A percentile compares a stretch with the other conserved stretches of the same genome.
These are phyloP conservation scores for Parapristionchus giblindavisi DNA, from an alignment of 2,888 invertebrate genomes.

Conservation along the genomic window DNA sequence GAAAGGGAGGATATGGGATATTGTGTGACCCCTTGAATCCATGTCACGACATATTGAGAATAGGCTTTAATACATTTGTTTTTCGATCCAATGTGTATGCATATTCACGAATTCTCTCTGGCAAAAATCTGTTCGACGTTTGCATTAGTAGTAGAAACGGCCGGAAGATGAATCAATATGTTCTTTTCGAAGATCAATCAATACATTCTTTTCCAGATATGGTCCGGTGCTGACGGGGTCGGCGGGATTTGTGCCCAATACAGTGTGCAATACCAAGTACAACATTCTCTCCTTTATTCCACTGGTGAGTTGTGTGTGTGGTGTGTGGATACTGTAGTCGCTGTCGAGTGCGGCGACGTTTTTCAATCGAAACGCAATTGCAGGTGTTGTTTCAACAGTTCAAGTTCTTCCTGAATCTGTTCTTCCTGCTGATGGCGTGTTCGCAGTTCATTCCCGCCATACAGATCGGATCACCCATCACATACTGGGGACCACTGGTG, in stretches of 20 bases:
- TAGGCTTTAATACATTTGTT: no score
- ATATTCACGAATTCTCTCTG: no score
- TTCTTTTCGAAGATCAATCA: no score
- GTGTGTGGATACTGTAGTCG: background rate
- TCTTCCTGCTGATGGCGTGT: constrained; percentile 95
- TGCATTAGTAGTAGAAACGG: background rate
- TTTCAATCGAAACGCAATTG: no score
- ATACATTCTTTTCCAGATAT: background rate
- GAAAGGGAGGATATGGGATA: no score
- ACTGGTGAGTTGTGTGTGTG: constrained; percentile 70
- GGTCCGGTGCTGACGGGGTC: constrained; percentile 47
- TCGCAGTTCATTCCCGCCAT: constrained; percentile 98
- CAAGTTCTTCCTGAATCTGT: constrained; percentile 96
- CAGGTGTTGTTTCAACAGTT: constrained; percentile 97
- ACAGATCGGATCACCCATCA: constrained; percentile 94
- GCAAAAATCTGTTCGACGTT: no score
- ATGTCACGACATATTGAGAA: no score
- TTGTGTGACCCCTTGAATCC: no score
- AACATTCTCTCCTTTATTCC: constrained; percentile 78
- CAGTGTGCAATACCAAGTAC: constrained; percentile 97
- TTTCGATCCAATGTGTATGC: no score
- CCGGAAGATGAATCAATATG: background rate
- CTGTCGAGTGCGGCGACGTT: no score
- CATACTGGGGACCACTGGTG: constrained; percentile 96
- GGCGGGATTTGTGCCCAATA: constrained; percentile 77